Base-by-base conservation (phyloP, 2,888 invertebrate genomes). In the Tiliacea aurago region DNA sequence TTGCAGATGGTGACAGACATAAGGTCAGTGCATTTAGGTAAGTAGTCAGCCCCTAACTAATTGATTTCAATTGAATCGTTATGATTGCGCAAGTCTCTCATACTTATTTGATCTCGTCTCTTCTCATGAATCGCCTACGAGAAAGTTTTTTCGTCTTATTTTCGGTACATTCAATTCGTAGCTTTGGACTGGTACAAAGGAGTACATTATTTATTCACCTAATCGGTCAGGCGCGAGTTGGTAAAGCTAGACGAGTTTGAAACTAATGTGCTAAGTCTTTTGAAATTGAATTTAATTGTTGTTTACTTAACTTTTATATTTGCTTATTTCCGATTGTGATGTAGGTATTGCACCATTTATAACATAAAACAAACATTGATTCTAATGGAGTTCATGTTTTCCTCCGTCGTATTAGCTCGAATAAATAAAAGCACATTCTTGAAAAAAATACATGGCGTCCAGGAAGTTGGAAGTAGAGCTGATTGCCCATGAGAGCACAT, bases 11-110 rank as follows among this genome's bases (percentile, higher is more conserved):
- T 75, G 70, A 53, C 70, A 70, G 70, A 15, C 28, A 6, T 7
- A n/a, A 41, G 78, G 59, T 78, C 71, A 61, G 28, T 78, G 53
- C 41, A 78, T 58, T 61, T 47, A 49, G 53, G 47, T 78, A 55
- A 70, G 71, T 61, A 70, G 41, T 23, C 20, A 23, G 28, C 13
- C 20, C 33, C 33, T 71, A 70, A 71, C 33, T 78, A 70, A 71
- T 75, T 71, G 69, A 71, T 80, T 68, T 67, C 70, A 75, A 80
- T 79, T 58, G 67, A 72, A 74, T 84, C 61, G 76, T 76, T 76
- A 66, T 61, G 76, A 74, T 66, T 74, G 33, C 23, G 59, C 69
- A 65, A 76, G 59, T 70, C 65, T 58, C 23, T 64, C 51, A 18
- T 76, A 58, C 67, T 71, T 55, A 70, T 63, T 66, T 70, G 71